These are phyloP conservation scores for Torymus tubicola DNA, from an alignment of 2,888 invertebrate genomes.

Conservation along the genomic window DNA sequence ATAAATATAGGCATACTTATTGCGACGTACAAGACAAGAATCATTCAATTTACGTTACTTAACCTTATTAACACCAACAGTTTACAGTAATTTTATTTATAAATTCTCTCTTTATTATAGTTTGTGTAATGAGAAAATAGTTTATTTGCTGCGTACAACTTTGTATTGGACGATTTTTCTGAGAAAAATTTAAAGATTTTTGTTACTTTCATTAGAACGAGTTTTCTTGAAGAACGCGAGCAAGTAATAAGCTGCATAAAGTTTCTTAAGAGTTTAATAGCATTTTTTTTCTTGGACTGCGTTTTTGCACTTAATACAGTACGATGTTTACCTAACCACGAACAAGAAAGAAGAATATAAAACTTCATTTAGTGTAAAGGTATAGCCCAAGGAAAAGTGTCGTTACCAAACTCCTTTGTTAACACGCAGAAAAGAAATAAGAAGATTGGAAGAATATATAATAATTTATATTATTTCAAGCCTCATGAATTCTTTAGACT, in stretches of 20 bases:
- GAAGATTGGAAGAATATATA: too few relatives aligned
- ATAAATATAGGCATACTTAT: conserved; percentile 6
- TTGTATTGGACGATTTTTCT: too few relatives aligned
- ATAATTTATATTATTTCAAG: too few relatives aligned
- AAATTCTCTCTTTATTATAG: too few relatives aligned
- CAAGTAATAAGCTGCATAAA: neutral
- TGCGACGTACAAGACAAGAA: neutral
- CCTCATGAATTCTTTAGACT: too few relatives aligned
- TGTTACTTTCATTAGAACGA: too few relatives aligned
- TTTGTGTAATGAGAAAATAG: too few relatives aligned
- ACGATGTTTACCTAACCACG: neutral
- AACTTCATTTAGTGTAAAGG: conserved; percentile 9
- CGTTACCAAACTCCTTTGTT: too few relatives aligned
- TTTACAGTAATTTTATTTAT: neutral
- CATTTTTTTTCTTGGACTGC: neutral
- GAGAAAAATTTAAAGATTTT: too few relatives aligned
- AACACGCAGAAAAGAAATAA: too few relatives aligned
- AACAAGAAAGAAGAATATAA: neutral
- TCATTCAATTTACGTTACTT: neutral
- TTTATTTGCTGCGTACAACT: too few relatives aligned
- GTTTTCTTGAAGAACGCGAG: neutral
- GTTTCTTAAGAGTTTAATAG: neutral
- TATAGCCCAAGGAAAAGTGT: neutral
- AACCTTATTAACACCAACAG: neutral
- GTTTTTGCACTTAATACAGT: neutral